phyloP scores from a whole-genome alignment of 2,888 invertebrate species.

The Drosophila eohydei region DNA sequence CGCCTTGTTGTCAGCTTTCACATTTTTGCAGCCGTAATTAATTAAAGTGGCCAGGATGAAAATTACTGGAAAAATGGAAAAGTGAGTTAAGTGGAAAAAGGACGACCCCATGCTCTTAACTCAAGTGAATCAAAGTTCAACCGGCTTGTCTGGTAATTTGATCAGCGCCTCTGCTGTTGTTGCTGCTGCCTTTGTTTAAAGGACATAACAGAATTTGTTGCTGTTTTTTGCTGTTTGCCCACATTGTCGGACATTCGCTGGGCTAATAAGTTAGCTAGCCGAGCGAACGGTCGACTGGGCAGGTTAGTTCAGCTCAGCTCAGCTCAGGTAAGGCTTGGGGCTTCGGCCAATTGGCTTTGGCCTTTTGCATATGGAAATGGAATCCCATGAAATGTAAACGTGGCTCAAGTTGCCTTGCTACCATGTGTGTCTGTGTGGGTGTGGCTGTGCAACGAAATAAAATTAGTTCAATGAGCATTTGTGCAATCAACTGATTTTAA shows the following conservation, averaged over 20 bases:
- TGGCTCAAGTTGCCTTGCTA: conserved; percentile 63
- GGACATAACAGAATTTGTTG: conserved; percentile 39
- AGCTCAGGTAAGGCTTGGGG: conserved; percentile 34
- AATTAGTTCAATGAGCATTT: conserved; percentile 83
- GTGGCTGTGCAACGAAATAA: conserved; percentile 65
- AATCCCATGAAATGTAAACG: conserved; percentile 75
- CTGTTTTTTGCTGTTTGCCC: conserved; percentile 41
- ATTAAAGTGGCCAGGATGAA: conserved; percentile 36
- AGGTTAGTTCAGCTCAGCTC: conserved; percentile 1
- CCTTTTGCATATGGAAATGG: conserved; percentile 57
- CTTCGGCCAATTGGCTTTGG: conserved; percentile 44
- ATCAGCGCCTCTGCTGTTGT: conserved; percentile 33
- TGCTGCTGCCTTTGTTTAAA: conserved; percentile 22
- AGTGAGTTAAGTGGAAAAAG: conserved; percentile 11
- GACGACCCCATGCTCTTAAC: conserved; percentile 30
- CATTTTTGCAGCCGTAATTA: conserved; percentile 39
- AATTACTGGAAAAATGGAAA: conserved; percentile 26
- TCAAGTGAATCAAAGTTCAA: conserved; percentile 70
- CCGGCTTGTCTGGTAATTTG: conserved; percentile 60
- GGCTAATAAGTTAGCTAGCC: conserved; percentile 59
- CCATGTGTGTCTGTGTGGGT: conserved; percentile 15
- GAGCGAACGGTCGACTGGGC: conserved; percentile 2
- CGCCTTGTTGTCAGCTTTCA: conserved; percentile 15
- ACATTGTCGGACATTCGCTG: conserved; percentile 55
- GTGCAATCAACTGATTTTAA: conserved; percentile 82